phyloP scores from a whole-genome alignment of 2,888 invertebrate genomes.

The Autographa gamma region DNA sequence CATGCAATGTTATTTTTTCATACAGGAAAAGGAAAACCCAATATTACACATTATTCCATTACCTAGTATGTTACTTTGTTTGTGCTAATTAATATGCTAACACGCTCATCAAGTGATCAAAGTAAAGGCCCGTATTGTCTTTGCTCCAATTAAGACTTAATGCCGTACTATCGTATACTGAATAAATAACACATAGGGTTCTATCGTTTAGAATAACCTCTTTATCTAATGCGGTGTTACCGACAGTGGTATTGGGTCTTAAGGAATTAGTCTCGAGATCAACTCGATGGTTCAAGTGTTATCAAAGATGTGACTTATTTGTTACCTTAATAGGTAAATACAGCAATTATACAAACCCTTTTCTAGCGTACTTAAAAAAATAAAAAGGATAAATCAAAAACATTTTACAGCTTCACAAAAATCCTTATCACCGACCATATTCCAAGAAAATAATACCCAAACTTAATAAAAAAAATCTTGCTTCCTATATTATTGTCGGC shows the following conservation, averaged over 20 bases:
- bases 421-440: too few species aligned
- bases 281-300: too few species aligned
- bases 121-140: neutral
- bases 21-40: conserved; percentile 22
- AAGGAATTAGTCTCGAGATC: too few species aligned
- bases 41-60: neutral
- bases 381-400: too few species aligned
- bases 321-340: too few species aligned
- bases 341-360: too few species aligned
- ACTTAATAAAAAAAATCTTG: neutral
- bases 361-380: too few species aligned
- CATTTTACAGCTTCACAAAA: too few species aligned
- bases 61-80: neutral
- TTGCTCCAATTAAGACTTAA: neutral
- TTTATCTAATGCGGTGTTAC: neutral
- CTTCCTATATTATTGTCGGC: conserved; percentile 29
- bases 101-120: neutral
- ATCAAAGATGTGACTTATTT: too few species aligned
- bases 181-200: neutral
- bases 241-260: too few species aligned
- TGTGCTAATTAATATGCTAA: neutral
- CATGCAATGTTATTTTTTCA: conserved; percentile 45
- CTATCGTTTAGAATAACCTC: neutral
- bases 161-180: neutral
- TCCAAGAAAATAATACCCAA: too few species aligned